phyloP scores from a whole-genome alignment of 1,140 invertebrate species.

The Pinna nobilis region DNA sequence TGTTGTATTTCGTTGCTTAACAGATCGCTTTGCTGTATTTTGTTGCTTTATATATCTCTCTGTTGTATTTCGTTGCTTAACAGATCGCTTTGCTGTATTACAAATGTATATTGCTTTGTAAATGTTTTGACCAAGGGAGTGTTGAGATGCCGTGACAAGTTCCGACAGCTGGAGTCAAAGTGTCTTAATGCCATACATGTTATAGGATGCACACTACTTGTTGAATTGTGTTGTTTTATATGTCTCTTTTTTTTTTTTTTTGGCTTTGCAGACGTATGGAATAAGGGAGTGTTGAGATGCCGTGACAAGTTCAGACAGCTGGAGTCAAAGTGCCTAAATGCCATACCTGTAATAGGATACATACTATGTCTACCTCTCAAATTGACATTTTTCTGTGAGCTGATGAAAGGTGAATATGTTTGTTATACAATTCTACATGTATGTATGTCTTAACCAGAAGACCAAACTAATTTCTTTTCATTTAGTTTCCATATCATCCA shows the following conservation, averaged over 20 bases:
- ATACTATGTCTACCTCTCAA: constrained; percentile 69
- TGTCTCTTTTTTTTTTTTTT: background rate
- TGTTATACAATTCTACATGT: background rate
- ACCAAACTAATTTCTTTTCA: no score
- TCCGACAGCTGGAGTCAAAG: constrained; percentile 42
- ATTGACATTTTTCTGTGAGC: constrained; percentile 62
- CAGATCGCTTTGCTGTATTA: background rate
- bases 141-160: constrained; percentile 48
- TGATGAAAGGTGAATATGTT: constrained; percentile 50
- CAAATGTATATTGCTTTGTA: background rate
- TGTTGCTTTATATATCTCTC: no score
- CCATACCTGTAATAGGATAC: constrained; percentile 59
- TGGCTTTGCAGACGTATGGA: constrained; percentile 54
- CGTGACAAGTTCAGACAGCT: constrained; percentile 45
- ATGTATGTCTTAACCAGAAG: background rate
- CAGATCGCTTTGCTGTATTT: no score
- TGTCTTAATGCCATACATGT: constrained; percentile 58
- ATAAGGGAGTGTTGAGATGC: constrained; percentile 53
- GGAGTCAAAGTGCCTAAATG: constrained; percentile 51
- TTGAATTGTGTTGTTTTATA: background rate
- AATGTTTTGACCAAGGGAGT: constrained; percentile 59
- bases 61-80: no score
- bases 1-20: no score
- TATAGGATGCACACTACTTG: constrained; percentile 53
- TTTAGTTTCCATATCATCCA: no score